Percentiles rank a stretch among this genome's conserved stretches.
These are phyloP conservation scores for Meda fulgida DNA, from an alignment of 2,797 vertebrate species.

Conservation along the genomic window DNA sequence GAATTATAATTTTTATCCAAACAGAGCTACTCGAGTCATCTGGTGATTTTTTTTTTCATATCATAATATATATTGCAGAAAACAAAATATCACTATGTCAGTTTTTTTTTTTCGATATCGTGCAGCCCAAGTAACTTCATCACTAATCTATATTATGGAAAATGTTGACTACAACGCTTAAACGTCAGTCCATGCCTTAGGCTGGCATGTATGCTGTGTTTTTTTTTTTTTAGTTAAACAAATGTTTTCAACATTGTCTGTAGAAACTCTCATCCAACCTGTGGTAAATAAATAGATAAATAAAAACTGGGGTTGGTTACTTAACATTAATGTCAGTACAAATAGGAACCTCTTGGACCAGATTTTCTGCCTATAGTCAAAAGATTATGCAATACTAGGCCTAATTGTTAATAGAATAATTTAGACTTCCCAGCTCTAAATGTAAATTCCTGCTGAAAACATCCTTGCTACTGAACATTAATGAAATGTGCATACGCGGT, in stretches of 20 bases:
- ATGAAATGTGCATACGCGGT: neutral
- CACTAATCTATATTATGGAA: neutral
- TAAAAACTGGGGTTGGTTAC: neutral
- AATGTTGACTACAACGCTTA: neutral
- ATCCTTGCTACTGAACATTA: neutral
- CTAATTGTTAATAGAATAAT: neutral
- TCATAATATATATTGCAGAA: neutral
- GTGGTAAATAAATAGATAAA: neutral
- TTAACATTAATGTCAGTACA: slow-evolving; percentile 1
- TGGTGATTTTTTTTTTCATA: neutral
- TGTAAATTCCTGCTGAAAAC: neutral
- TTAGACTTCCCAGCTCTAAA: neutral
- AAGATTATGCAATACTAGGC: slow-evolving; percentile 11
- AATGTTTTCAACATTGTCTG: neutral
- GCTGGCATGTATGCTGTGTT: neutral
- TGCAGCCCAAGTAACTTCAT: neutral
- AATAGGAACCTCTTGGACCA: neutral
- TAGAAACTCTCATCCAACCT: neutral
- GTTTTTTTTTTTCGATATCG: neutral
- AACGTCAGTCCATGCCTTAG: neutral
- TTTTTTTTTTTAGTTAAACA: neutral
- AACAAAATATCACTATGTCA: neutral
- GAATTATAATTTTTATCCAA: neutral
- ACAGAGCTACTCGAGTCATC: neutral
- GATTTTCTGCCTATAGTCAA: neutral